Evolutionary conservation across 2,113 vertebrate species (phyloP).

Genomic region (Scomber scombrus): DNA sequence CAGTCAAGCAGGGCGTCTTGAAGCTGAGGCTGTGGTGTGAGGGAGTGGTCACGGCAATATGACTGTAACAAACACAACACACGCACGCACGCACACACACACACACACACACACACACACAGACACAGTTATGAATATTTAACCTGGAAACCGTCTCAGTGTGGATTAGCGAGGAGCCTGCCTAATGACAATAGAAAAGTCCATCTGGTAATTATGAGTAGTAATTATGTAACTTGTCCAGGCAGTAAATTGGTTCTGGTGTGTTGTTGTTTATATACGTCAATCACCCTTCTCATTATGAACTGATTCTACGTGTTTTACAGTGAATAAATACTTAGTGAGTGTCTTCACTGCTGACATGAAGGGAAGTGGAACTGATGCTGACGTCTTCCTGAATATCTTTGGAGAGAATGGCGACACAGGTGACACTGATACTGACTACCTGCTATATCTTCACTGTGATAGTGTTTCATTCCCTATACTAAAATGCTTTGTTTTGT

Average conservation of each 20-base stretch:
- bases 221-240: not conserved
- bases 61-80: not conserved
- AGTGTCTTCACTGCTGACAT: conserved; percentile 94
- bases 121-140: conserved; percentile 66
- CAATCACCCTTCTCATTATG: too few relatives aligned
- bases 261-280: too few relatives aligned
- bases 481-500: conserved; percentile 2
- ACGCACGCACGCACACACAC: not conserved
- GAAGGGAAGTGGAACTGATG: conserved; percentile 96
- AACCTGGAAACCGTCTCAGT: conserved; percentile 47
- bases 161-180: conserved; percentile 3
- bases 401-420: conserved; percentile 97
- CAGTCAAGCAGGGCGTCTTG: conserved; percentile 36
- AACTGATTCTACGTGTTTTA: conserved; percentile 18
- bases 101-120: conserved; percentile 23
- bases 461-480: not conserved
- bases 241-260: not conserved
- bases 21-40: conserved; percentile 10
- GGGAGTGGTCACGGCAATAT: conserved; percentile 25
- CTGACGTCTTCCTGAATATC: conserved; percentile 95
- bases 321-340: conserved; percentile 97
- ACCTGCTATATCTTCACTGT: not conserved
- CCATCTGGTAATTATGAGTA: not conserved
- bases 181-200: not conserved
- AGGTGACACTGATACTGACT: conserved; percentile 79